Conservation (phyloP, 2,797 vertebrate genomes). For the Sebastiscus albofasciatus region DNA sequence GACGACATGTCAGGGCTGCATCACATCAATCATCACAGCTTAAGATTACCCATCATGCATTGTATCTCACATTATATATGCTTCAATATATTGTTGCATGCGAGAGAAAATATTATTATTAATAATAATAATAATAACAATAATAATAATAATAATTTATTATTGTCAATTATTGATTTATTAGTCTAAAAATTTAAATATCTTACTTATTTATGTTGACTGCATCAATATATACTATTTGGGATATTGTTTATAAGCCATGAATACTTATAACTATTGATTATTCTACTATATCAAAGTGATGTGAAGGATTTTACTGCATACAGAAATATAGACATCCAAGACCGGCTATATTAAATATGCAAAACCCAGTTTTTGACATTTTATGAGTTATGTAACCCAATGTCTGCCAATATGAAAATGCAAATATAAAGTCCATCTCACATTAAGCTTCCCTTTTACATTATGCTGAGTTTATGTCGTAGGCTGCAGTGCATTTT, state of each 20-base stretch:
- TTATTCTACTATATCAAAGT: background rate
- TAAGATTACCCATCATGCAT: too few relatives aligned
- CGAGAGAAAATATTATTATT: too few relatives aligned
- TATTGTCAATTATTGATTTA: too few relatives aligned
- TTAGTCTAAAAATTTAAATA: too few relatives aligned
- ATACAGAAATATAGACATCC: background rate
- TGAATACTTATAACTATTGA: background rate
- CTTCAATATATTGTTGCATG: too few relatives aligned
- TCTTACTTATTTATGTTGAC: too few relatives aligned
- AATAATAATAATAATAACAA: too few relatives aligned
- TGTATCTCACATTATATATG: too few relatives aligned
- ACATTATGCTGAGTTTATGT: background rate
- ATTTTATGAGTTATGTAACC: background rate
- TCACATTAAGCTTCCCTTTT: background rate
- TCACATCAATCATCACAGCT: too few relatives aligned
- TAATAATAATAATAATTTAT: too few relatives aligned
- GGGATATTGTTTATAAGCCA: background rate
- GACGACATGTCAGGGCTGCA: too few relatives aligned
- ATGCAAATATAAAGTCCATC: background rate
- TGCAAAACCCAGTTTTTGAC: background rate
- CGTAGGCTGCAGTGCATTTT: background rate
- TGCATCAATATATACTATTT: background rate
- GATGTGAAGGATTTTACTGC: background rate
- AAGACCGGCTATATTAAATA: background rate
- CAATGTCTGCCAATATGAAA: background rate